Evolutionary conservation across 2,113 vertebrate species (phyloP), one percentile per base, ranked within the genome.

Genomic region (Rostratula benghalensis): DNA sequence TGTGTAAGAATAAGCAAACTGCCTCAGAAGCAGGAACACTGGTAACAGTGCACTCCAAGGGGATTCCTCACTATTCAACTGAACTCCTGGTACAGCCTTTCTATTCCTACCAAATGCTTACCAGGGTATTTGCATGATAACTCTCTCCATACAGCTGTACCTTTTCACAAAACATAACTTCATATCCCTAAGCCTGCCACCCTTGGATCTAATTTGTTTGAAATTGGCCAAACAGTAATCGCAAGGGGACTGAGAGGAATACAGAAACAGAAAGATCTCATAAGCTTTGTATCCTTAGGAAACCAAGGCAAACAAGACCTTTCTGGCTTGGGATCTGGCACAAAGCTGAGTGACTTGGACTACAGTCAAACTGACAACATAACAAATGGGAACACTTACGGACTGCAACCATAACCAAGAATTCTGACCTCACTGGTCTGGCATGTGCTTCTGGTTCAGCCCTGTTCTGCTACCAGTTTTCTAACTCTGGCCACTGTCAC

Each of bases 361-460:
- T 94, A 77, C 91, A 79, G 82, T 92, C 94, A 97, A 96, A 94
- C 77, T 88, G 96, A 96, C 94, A 95, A 81, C 71, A 80, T 96
- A 97, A 95, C 91, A 96, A 94, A 96, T 78, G 96, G 85, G 89
- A 97, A 87, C 81, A 92, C 94, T 97, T 95, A 97, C 2, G 12
- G 95, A 86, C 83, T 97, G 97, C 94, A 97, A 96, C 90, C 87
- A 80, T 95, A 84, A 95, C 84, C 97, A 92, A 93, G 91, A 96
- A 97, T 97, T 95, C 92, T 96, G 73, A 97, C 95, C 97, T 97
- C 97, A 96, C 93, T 85, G 76, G 63, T 97, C 96, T 97, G 96
- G 97, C 93, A 87, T 95, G 84, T 92, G 90, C 96, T 97, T 96
- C 96, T 97, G 83, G 95, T 97, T 96, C 96, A 97, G 93, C 93